These are phyloP conservation scores for Helleia helle DNA, from an alignment of 2,888 invertebrate species.

Conservation along the genomic window DNA sequence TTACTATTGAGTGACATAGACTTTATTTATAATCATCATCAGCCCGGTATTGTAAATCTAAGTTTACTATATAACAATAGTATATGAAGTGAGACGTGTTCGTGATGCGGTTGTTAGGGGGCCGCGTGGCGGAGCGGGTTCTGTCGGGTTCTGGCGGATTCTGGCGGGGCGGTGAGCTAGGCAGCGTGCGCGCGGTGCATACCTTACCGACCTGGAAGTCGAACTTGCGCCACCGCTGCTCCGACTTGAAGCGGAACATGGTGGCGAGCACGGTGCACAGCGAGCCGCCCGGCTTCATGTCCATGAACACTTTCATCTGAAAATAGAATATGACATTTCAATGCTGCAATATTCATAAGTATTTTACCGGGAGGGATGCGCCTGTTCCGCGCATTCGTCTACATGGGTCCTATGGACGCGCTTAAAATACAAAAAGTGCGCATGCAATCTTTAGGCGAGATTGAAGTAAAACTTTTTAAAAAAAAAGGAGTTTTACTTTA, in stretches of 20 bases:
- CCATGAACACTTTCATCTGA: constrained; percentile 95
- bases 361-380: too few relatives aligned
- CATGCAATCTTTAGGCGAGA: too few relatives aligned
- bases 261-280: constrained; percentile 94
- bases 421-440: too few relatives aligned
- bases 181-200: constrained; percentile 61
- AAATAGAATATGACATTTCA: constrained; percentile 10
- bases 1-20: too few relatives aligned
- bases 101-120: constrained; percentile 13
- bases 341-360: too few relatives aligned
- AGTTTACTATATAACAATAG: too few relatives aligned
- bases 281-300: constrained; percentile 94
- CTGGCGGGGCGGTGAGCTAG: constrained; percentile 41
- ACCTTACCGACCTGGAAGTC: constrained; percentile 91
- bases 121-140: constrained; percentile 12
- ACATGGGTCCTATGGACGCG: too few relatives aligned
- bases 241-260: constrained; percentile 95
- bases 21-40: too few relatives aligned
- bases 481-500: too few relatives aligned
- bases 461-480: too few relatives aligned
- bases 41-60: too few relatives aligned
- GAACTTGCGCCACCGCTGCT: constrained; percentile 96
- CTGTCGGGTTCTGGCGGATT: constrained; percentile 23
- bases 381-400: too few relatives aligned
- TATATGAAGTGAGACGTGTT: constrained; percentile 18